phyloP scores from a whole-genome alignment of 2,888 invertebrate genomes.

The Rugalucina vietnamica region DNA sequence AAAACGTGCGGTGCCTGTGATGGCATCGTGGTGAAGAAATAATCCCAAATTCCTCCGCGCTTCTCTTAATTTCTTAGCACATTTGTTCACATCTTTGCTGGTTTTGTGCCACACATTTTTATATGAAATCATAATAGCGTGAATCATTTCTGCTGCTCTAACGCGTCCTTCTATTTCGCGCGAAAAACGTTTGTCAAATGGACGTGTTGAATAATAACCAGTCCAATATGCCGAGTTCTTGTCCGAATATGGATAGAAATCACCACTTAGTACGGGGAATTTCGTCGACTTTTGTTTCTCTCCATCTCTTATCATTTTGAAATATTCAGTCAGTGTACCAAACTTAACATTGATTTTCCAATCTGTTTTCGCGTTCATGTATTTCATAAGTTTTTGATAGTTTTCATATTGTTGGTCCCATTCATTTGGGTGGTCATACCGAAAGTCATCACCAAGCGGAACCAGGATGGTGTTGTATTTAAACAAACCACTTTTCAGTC shows the following conservation, averaged over 20 bases:
- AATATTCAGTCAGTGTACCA: constrained; percentile 96
- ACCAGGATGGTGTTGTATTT: constrained; percentile 96
- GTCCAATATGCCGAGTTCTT: constrained; percentile 95
- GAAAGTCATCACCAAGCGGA: constrained; percentile 98
- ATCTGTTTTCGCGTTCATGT: constrained; percentile 92
- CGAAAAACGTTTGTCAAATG: constrained; percentile 88
- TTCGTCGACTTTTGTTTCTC: constrained; percentile 82
- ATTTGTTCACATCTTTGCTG: constrained; percentile 60
- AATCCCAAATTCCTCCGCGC: constrained; percentile 93
- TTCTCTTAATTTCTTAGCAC: constrained; percentile 66
- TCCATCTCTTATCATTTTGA: constrained; percentile 87
- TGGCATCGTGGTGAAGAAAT: constrained; percentile 99
- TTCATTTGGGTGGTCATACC: constrained; percentile 94
- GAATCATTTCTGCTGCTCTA: constrained; percentile 80
- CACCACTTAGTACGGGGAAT: constrained; percentile 92
- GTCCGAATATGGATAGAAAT: constrained; percentile 98
- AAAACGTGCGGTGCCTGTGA: constrained; percentile 96
- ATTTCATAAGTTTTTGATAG: constrained; percentile 93
- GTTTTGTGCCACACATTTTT: constrained; percentile 65
- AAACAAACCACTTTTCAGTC: constrained; percentile 93
- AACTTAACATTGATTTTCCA: constrained; percentile 85
- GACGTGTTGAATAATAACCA: constrained; percentile 95
- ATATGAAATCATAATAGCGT: constrained; percentile 71
- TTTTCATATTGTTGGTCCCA: constrained; percentile 98
- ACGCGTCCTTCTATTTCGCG: constrained; percentile 85